phyloP scores from a whole-genome alignment of 2,888 invertebrate genomes.

The Conchocele bisecta region DNA sequence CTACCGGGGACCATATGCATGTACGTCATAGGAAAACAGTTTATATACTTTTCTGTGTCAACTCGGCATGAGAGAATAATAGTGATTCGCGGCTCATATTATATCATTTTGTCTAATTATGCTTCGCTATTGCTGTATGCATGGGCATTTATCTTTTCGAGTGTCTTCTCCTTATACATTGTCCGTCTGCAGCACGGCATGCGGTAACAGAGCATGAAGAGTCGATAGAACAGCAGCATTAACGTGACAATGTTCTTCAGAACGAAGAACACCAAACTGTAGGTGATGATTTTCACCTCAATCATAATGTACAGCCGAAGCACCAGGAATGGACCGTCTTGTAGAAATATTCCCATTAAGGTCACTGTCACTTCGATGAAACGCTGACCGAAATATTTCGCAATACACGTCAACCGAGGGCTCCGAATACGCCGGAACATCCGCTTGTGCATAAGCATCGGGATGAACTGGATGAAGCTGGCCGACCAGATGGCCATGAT shows the following conservation, averaged over 20 bases:
- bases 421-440: constrained; percentile 33
- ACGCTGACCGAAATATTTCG: constrained; percentile 37
- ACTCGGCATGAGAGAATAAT: too few relatives aligned
- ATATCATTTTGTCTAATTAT: too few relatives aligned
- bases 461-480: constrained; percentile 79
- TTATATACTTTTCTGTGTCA: too few relatives aligned
- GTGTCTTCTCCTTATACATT: too few relatives aligned
- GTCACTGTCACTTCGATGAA: constrained; percentile 53
- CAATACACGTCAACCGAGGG: constrained; percentile 17
- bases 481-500: constrained; percentile 78
- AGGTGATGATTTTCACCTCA: constrained; percentile 86
- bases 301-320: constrained; percentile 89
- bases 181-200: constrained; percentile 32
- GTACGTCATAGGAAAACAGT: too few relatives aligned
- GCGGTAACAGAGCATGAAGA: constrained; percentile 57
- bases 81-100: too few relatives aligned
- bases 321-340: constrained; percentile 71
- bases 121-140: too few relatives aligned
- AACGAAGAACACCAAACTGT: constrained; percentile 78
- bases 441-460: constrained; percentile 68
- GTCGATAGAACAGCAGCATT: constrained; percentile 65
- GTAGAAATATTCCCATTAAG: constrained; percentile 61
- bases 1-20: too few relatives aligned
- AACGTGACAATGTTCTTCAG: constrained; percentile 72
- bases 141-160: too few relatives aligned